Percentiles rank a stretch among this genome's conserved stretches.
Evolutionary conservation across 2,113 vertebrate genomes (phyloP).

Genomic region (Mesocricetus auratus): DNA sequence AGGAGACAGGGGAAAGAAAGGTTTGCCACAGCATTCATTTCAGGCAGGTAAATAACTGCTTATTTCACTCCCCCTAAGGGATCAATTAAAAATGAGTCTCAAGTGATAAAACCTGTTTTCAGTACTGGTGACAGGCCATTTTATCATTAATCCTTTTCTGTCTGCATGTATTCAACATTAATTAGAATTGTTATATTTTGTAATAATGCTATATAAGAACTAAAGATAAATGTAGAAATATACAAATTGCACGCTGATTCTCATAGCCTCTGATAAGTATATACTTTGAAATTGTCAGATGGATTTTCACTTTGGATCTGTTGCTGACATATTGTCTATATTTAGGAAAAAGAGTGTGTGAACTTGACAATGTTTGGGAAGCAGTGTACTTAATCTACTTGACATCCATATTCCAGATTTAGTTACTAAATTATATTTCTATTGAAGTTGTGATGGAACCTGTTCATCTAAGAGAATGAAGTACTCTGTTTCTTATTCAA

Average conservation of each 20-base stretch:
- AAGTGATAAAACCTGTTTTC: constrained; percentile 74
- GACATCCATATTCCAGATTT: neutral
- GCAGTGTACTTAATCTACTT: neutral
- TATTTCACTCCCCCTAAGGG: constrained; percentile 71
- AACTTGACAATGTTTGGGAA: constrained; percentile 26
- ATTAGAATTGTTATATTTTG: constrained; percentile 59
- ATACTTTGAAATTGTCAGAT: neutral
- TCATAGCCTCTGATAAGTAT: neutral
- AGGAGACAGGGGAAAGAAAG: constrained; percentile 54
- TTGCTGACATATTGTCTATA: neutral
- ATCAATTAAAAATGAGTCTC: constrained; percentile 81
- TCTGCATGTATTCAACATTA: constrained; percentile 44
- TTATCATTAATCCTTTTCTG: constrained; percentile 47
- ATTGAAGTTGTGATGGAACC: neutral
- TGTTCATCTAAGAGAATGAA: neutral
- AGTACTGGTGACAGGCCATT: constrained; percentile 67
- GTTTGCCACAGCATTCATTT: constrained; percentile 57
- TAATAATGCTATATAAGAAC: constrained; percentile 3
- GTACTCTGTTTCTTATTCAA: neutral
- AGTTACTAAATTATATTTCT: neutral
- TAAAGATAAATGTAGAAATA: constrained; percentile 29
- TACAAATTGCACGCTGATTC: neutral
- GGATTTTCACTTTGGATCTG: neutral
- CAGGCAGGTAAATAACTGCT: constrained; percentile 81
- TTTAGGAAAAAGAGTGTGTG: constrained; percentile 15